phyloP scores from a whole-genome alignment of 1,140 invertebrate genomes.

The Branchinecta lynchi region DNA sequence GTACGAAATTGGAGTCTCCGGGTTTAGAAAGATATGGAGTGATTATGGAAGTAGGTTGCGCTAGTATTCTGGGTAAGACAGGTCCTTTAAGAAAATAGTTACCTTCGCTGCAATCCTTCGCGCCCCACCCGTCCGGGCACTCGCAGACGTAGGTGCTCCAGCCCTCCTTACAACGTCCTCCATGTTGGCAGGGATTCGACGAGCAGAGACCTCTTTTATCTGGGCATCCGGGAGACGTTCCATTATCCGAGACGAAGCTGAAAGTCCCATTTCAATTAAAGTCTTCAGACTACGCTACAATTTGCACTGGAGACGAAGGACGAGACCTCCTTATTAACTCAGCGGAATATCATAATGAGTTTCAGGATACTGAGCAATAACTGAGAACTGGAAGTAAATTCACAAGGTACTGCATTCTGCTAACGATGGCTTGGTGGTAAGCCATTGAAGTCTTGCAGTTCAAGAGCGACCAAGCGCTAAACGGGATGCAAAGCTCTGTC shows the following conservation, averaged over 20 bases:
- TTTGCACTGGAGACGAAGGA: background rate
- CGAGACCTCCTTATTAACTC: conserved; percentile 1
- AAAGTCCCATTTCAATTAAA: conserved; percentile 20
- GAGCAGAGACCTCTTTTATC: conserved; percentile 65
- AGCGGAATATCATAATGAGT: conserved; percentile 10
- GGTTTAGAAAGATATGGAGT: too few relatives aligned
- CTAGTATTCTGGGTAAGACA: too few relatives aligned
- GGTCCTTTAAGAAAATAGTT: too few relatives aligned
- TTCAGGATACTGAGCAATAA: conserved; percentile 14
- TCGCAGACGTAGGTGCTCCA: conserved; percentile 77
- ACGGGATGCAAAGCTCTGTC: too few relatives aligned
- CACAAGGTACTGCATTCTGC: too few relatives aligned
- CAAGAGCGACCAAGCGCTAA: too few relatives aligned
- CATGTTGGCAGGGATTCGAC: conserved; percentile 67
- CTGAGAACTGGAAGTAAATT: background rate
- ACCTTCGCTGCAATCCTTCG: conserved; percentile 74
- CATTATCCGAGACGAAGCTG: conserved; percentile 74
- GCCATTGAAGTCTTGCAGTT: too few relatives aligned
- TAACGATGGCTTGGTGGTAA: too few relatives aligned
- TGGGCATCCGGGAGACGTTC: conserved; percentile 68
- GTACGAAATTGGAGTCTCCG: too few relatives aligned
- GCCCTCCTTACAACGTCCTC: conserved; percentile 64
- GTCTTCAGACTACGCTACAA: background rate
- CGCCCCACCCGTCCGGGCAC: conserved; percentile 65
- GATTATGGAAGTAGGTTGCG: too few relatives aligned